Percentiles rank a stretch among this genome's conserved stretches.
phyloP scores from a whole-genome alignment of 2,797 vertebrate species.

The Lates japonicus region DNA sequence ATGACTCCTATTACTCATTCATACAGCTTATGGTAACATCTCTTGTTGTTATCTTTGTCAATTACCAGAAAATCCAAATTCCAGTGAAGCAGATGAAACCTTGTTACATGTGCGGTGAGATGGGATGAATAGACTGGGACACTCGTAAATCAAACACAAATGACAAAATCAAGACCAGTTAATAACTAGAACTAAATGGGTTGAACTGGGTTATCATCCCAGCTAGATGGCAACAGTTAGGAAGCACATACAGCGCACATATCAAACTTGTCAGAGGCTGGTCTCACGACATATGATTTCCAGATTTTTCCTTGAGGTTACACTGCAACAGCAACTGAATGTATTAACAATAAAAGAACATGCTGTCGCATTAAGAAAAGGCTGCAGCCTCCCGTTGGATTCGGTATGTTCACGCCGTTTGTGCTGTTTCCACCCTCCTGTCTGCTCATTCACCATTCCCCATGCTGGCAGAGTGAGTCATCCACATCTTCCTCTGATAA shows the following conservation, averaged over 20 bases:
- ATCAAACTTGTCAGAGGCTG: not conserved
- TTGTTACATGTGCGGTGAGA: too few species aligned
- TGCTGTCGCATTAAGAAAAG: constrained; percentile 7
- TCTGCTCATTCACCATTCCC: constrained; percentile 65
- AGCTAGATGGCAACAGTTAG: not conserved
- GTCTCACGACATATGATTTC: not conserved
- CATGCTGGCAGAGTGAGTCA: constrained; percentile 80
- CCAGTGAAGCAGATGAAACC: too few species aligned
- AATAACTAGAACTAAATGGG: too few species aligned
- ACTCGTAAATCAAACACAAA: not conserved
- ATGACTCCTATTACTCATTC: not conserved
- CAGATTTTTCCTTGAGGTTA: constrained; percentile 1
- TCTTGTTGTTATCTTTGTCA: not conserved
- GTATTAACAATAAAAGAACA: constrained; percentile 25
- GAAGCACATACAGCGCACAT: not conserved
- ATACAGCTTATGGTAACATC: not conserved
- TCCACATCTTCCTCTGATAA: constrained; percentile 81
- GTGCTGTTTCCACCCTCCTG: constrained; percentile 30
- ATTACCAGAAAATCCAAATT: too few species aligned
- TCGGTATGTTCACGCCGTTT: not conserved
- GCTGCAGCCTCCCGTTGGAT: not conserved
- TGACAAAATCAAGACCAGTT: not conserved
- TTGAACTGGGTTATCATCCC: not conserved
- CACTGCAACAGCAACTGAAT: not conserved
- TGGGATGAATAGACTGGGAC: not conserved